Evolutionary conservation across 2,888 invertebrate genomes (phyloP).

Genomic region (Helicoverpa assulta): DNA sequence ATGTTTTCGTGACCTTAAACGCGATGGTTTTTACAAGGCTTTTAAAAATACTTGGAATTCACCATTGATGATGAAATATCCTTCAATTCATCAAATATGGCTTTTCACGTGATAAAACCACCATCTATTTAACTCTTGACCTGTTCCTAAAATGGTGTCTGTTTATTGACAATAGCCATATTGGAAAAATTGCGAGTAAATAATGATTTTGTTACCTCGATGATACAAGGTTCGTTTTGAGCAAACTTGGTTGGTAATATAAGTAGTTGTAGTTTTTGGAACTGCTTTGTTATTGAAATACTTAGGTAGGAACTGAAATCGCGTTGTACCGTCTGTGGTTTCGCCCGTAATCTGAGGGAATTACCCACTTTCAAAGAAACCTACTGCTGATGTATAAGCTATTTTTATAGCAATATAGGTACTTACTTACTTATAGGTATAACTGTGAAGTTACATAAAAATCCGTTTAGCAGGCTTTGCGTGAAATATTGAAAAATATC

Average conservation of each 20-base stretch:
- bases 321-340: too few species aligned
- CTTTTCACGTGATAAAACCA: conserved; percentile 3
- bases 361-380: too few species aligned
- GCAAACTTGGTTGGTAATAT: not conserved
- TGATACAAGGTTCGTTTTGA: not conserved
- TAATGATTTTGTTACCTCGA: conserved; percentile 34
- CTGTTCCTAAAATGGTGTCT: conserved; percentile 5
- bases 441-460: too few species aligned
- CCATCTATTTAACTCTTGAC: not conserved
- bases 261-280: not conserved
- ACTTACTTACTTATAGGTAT: too few species aligned
- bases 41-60: not conserved
- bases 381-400: too few species aligned
- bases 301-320: too few species aligned
- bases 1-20: too few species aligned
- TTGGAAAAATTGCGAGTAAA: conserved; percentile 35
- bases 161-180: conserved; percentile 21
- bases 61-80: not conserved
- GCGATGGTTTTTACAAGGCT: too few species aligned
- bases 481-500: too few species aligned
- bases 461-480: too few species aligned
- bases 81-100: not conserved
- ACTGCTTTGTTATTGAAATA: not conserved
- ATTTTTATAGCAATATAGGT: too few species aligned
- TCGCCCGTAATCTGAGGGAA: too few species aligned